phyloP scores from a whole-genome alignment of 2,113 vertebrate species.

The Neogale vison region DNA sequence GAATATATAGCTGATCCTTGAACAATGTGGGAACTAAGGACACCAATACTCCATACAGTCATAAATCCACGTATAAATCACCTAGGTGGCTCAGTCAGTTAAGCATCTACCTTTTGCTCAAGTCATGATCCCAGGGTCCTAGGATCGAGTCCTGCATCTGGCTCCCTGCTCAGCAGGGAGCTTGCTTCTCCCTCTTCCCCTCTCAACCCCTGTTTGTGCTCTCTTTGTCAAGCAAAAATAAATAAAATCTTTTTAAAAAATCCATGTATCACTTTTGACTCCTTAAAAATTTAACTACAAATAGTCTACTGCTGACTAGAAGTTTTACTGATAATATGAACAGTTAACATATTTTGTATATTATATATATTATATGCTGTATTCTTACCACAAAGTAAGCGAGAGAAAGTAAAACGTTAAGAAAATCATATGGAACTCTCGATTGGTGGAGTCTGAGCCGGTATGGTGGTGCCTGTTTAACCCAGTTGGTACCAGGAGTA shows the following conservation, averaged over 20 bases:
- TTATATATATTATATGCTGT: not conserved
- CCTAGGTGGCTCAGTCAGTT: too few species aligned
- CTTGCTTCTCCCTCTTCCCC: too few species aligned
- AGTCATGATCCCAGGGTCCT: too few species aligned
- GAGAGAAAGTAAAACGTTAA: not conserved
- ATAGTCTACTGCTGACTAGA: not conserved
- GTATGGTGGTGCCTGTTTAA: not conserved
- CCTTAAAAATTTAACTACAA: not conserved
- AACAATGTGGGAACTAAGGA: not conserved
- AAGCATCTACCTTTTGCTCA: too few species aligned
- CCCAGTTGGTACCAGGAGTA: not conserved
- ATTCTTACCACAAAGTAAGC: not conserved
- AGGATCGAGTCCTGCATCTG: too few species aligned
- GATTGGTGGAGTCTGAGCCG: not conserved
- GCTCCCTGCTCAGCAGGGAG: too few species aligned
- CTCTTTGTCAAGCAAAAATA: too few species aligned
- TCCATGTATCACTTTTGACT: not conserved
- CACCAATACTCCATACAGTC: not conserved
- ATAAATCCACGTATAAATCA: not conserved
- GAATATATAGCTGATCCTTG: not conserved
- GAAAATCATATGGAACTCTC: not conserved
- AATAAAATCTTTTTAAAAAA: not conserved
- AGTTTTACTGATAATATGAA: not conserved
- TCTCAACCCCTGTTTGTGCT: too few species aligned
- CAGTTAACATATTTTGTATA: not conserved